Base-by-base conservation (phyloP, 1,140 invertebrate species). In the Lethrus apterus region DNA sequence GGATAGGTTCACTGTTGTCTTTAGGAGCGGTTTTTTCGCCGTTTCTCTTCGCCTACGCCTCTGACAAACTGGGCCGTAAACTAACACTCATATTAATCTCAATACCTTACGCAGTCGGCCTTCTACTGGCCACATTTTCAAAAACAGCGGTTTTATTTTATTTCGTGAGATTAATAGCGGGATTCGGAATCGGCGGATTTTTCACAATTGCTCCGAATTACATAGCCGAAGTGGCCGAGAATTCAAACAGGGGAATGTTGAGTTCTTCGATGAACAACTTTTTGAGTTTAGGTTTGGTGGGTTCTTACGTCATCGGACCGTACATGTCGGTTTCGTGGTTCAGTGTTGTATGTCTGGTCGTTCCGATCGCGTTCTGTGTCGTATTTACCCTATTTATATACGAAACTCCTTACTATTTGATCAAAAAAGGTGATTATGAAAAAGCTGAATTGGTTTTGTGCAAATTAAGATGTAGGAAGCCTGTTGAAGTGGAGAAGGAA, bases 1-100 rank as follows among this genome's bases (percentile, higher is more conserved):
- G 86, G 86, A 83, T 92, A 46, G 84, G 81, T 0, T 86, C 85
- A 0, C 63, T 91, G 5, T 67, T 91, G 35, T 77, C 85, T 1
- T 58, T 92, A 11, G 89, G 88, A 11, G 85, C 86, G 15, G 70
- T 87, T 2, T 32, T 76, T 2, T 81, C 79, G 2, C 63, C 67
- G 17, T 63, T 70, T 10, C 40, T 23, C 3, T 61, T 64, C 13
- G 63, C 61, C 1, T 45, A 56, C 20, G 29, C 63, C 0, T 26
- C 64, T 8, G 60, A 70, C 19, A 61, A 56, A 2, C 56, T 68
- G 31, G 69, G 69, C 3, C 51, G 70, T 40, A 71, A 68, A 42
- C 57, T 57, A 9, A 58, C 62, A 10, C 50, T 69, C 1, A 55
- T 67, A 23, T 44, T 66, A 4, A 13, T 23, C 4, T 57, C 61